Evolutionary conservation across 2,113 vertebrate species (phyloP), one percentile per base, ranked within the genome.

Genomic region (Chloroceryle aenea): DNA sequence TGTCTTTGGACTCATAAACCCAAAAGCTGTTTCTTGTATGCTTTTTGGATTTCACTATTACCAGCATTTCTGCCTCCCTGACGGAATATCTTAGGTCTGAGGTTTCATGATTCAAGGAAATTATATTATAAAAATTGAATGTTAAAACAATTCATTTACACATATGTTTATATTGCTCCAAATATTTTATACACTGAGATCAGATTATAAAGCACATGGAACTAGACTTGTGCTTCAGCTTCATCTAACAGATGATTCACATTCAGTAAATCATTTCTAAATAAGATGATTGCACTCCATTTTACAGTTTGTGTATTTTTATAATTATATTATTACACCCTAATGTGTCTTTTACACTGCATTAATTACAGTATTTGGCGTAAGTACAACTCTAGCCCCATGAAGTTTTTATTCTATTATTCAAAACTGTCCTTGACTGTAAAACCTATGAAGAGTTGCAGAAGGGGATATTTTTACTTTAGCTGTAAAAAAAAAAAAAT

Each of bases 1-100:
- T 98, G 89, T 96, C 96, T 94, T 97, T 97, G 95, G 96, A 96
- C 76, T 82, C 93, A 74, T 40, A 76, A 89, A 79, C 43, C 83
- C 45, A 55, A 92, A 96, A 97, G 94, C 96, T 95, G 78, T 93
- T 97, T 96, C 96, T 96, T 84, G 73, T 90, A 91, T 59, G 86
- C 48, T 86, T 96, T 96, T 87, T 95, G 95, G 87, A 96, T 95
- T 89, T 72, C 71, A 63, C 67, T 61, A 29, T 89, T 87, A 75
- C 43, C 93, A 91, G 52, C 21, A 90, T 89, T 96, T 96, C 86
- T 93, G 89, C 88, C 88, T 78, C 85, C 88, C 95, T 81, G 68
- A 77, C 0, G 38, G 84, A 96, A 89, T 67, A 81, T 85, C 84
- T 94, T 82, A 48, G 59, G 68, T 85, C 72, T 96, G 90, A 96